phyloP scores from a whole-genome alignment of 2,113 vertebrate species.

The Ahaetulla prasina region DNA sequence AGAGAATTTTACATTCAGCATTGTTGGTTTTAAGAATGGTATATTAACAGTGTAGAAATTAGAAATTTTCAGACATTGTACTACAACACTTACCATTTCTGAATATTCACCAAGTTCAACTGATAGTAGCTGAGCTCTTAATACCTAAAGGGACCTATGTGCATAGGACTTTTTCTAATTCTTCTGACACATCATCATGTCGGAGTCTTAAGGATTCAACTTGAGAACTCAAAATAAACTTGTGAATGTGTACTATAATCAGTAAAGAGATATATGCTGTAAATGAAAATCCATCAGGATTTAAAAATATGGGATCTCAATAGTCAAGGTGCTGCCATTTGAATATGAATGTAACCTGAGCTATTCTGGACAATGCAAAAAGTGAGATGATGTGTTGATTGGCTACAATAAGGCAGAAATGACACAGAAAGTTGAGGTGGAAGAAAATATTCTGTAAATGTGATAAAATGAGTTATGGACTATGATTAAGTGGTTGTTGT shows the following conservation, averaged over 20 bases:
- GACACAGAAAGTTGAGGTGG: not conserved
- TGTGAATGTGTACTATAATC: not conserved
- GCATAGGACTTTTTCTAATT: not conserved
- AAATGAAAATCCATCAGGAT: not conserved
- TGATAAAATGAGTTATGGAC: not conserved
- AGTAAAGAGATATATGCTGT: not conserved
- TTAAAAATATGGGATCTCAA: not conserved
- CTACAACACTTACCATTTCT: not conserved
- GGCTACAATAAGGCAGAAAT: not conserved
- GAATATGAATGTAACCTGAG: not conserved
- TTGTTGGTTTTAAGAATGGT: not conserved
- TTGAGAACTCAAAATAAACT: not conserved
- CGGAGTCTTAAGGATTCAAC: not conserved
- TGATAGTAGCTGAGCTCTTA: not conserved
- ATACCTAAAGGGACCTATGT: not conserved
- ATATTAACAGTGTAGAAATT: not conserved
- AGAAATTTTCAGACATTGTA: not conserved
- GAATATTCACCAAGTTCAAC: not conserved
- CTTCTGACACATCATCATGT: not conserved
- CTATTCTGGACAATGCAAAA: not conserved
- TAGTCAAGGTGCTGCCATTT: not conserved
- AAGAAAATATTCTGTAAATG: not conserved
- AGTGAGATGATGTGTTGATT: not conserved
- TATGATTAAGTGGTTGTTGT: not conserved
- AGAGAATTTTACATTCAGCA: not conserved